phyloP scores from a whole-genome alignment of 2,113 vertebrate species.

The Channa argus region DNA sequence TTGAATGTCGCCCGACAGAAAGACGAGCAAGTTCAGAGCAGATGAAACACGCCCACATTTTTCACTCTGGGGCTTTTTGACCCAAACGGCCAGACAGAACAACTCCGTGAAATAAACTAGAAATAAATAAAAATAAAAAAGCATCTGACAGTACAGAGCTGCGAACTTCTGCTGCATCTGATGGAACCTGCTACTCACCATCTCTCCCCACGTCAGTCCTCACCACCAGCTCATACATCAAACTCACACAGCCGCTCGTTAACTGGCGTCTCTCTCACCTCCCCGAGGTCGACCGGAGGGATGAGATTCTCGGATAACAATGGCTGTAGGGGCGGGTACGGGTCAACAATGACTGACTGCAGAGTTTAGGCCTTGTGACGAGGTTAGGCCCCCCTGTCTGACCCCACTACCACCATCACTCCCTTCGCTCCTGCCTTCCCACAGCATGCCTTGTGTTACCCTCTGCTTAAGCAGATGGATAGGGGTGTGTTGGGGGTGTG shows the following conservation, averaged over 20 bases:
- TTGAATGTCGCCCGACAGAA: conserved; percentile 20
- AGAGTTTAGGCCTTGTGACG: conserved; percentile 64
- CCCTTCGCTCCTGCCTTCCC: conserved; percentile 15
- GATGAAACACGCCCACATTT: conserved; percentile 22
- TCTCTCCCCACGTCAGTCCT: conserved; percentile 62
- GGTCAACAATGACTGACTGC: conserved; percentile 73
- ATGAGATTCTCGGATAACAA: conserved; percentile 62
- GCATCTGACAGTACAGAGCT: conserved; percentile 28
- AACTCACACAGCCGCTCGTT: conserved; percentile 50
- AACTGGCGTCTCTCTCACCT: conserved; percentile 48
- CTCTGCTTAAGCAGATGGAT: conserved; percentile 56
- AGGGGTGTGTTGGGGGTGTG: conserved; percentile 3
- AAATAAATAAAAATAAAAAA: background rate
- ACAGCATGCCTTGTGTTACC: conserved; percentile 10
- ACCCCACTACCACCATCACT: conserved; percentile 35
- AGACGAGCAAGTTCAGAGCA: conserved; percentile 13
- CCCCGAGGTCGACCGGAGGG: conserved; percentile 38
- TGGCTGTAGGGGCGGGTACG: conserved; percentile 41
- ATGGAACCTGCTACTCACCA: conserved; percentile 46
- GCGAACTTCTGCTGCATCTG: conserved; percentile 20
- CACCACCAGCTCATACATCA: conserved; percentile 54
- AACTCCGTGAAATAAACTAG: conserved; percentile 29
- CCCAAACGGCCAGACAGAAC: conserved; percentile 24
- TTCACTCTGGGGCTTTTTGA: conserved; percentile 25
- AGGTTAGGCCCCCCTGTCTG: conserved; percentile 39